These are phyloP conservation scores for Drosophila quinaria DNA, from an alignment of 2,888 invertebrate genomes.

Conservation along the genomic window DNA sequence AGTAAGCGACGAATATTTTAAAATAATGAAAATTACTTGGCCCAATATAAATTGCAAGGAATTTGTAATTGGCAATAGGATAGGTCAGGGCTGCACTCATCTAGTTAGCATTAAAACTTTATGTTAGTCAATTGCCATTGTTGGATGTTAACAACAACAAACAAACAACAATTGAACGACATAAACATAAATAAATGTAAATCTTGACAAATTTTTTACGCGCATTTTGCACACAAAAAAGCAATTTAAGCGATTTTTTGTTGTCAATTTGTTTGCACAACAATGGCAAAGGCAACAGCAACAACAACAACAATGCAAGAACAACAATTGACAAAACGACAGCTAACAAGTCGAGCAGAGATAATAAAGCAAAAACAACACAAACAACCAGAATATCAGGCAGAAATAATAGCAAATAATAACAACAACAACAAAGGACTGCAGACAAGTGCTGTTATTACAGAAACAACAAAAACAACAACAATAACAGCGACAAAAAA, in stretches of 20 bases:
- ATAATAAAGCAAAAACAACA: slow-evolving; percentile 49
- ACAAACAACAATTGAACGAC: slow-evolving; percentile 26
- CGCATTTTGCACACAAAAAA: slow-evolving; percentile 20
- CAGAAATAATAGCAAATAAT: slow-evolving; percentile 30
- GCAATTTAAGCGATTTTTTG: slow-evolving; percentile 29
- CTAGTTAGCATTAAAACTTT: slow-evolving; percentile 14
- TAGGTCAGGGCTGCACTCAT: slow-evolving; percentile 3
- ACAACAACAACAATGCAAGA: neutral
- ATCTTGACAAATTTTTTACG: slow-evolving; percentile 51
- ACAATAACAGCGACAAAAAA: slow-evolving; percentile 17
- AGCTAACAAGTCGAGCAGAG: slow-evolving; percentile 66
- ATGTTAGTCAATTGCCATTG: slow-evolving; percentile 42
- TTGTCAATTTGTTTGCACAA: slow-evolving; percentile 51
- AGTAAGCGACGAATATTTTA: no score
- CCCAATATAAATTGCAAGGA: neutral
- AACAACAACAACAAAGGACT: slow-evolving; percentile 13
- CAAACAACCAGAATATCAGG: slow-evolving; percentile 26
- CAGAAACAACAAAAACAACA: slow-evolving; percentile 7
- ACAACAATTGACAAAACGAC: slow-evolving; percentile 14
- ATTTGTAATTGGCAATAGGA: neutral
- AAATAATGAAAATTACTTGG: neutral
- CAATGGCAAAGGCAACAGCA: slow-evolving; percentile 37
- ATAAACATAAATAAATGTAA: slow-evolving; percentile 46
- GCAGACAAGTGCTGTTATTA: slow-evolving; percentile 38
- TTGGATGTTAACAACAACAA: slow-evolving; percentile 13